These are phyloP conservation scores for Andrena chrysosceles DNA, from an alignment of 2,888 invertebrate species.

Conservation along the genomic window DNA sequence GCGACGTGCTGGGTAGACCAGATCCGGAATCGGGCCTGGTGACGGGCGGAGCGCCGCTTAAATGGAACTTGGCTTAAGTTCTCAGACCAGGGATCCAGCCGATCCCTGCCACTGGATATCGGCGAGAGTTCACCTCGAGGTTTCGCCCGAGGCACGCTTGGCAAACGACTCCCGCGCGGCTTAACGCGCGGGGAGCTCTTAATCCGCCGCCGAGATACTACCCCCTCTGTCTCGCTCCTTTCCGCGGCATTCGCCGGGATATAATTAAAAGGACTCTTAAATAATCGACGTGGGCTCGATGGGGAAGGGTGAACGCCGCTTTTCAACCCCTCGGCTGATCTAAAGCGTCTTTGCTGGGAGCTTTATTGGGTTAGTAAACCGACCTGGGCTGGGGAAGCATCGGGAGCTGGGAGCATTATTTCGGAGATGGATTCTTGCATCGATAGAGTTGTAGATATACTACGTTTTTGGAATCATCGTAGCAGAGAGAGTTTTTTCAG, in stretches of 20 bases:
- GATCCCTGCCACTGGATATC: constrained; percentile 63
- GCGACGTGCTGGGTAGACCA: constrained; percentile 57
- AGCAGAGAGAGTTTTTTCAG: background rate
- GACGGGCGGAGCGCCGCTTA: constrained; percentile 46
- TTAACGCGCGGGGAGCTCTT: constrained; percentile 64
- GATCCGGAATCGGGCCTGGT: constrained; percentile 40
- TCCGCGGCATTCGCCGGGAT: constrained; percentile 20
- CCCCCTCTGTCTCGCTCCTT: constrained; percentile 3
- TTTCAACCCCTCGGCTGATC: background rate
- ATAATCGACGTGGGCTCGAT: constrained; percentile 41
- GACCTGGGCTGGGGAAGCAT: background rate
- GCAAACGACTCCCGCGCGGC: constrained; percentile 67
- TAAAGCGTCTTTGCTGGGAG: background rate
- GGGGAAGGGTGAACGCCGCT: background rate
- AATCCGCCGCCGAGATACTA: constrained; percentile 62
- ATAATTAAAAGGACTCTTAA: constrained; percentile 58
- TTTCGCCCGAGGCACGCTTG: constrained; percentile 45
- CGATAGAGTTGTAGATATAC: background rate
- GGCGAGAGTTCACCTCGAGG: constrained; percentile 51
- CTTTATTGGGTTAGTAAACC: constrained; percentile 44
- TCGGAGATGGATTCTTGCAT: background rate
- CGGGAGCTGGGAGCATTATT: background rate
- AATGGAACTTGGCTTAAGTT: constrained; percentile 71
- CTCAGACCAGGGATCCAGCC: constrained; percentile 55
- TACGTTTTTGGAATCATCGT: background rate